These are phyloP conservation scores for Diachasmimorpha longicaudata DNA, from an alignment of 1,140 invertebrate species.

Conservation along the genomic window DNA sequence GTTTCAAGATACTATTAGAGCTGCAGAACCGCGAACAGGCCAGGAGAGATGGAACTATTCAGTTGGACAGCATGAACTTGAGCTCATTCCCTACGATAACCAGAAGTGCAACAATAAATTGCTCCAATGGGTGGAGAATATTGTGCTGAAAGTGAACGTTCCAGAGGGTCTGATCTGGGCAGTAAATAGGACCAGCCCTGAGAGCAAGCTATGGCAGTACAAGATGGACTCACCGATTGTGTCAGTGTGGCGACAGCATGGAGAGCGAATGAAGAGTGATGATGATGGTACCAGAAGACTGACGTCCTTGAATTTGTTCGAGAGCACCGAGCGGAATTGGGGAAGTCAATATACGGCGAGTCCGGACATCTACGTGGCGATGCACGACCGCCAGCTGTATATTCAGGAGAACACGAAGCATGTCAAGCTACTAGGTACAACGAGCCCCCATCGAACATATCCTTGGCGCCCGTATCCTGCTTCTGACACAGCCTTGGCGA, in stretches of 20 bases:
- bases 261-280: constrained; percentile 42
- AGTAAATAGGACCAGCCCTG: constrained; percentile 63
- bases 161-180: constrained; percentile 79
- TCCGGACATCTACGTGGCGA: constrained; percentile 83
- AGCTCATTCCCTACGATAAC: constrained; percentile 62
- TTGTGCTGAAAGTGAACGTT: constrained; percentile 71
- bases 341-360: constrained; percentile 51
- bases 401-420: constrained; percentile 73
- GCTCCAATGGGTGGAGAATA: constrained; percentile 56
- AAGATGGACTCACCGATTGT: constrained; percentile 85
- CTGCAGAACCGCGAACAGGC: constrained; percentile 82
- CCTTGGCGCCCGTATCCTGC: constrained; percentile 76
- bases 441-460: constrained; percentile 27
- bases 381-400: constrained; percentile 84
- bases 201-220: constrained; percentile 72
- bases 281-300: constrained; percentile 62
- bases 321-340: constrained; percentile 61
- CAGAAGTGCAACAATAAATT: constrained; percentile 62
- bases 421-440: constrained; percentile 48
- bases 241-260: constrained; percentile 80
- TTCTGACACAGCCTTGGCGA: constrained; percentile 37
- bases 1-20: constrained; percentile 84
- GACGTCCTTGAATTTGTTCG: constrained; percentile 78
- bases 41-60: constrained; percentile 95
- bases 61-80: constrained; percentile 85